phyloP scores from a whole-genome alignment of 2,113 vertebrate species.

The Chitala chitala region DNA sequence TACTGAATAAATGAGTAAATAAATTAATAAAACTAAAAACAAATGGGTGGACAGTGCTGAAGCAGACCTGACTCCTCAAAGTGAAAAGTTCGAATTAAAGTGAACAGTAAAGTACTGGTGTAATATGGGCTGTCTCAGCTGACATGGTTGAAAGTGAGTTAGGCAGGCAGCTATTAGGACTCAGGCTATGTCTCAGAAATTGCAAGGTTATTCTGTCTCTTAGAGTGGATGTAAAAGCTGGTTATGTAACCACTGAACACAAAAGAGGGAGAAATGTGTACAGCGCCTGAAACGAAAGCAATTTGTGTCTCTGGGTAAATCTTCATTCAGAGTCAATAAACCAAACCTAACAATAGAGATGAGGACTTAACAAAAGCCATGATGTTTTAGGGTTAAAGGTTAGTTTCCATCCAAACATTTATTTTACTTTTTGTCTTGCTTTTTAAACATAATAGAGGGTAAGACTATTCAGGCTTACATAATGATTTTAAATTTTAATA shows the following conservation, averaged over 20 bases:
- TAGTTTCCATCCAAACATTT: not conserved
- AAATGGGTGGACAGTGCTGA: not conserved
- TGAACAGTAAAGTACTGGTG: not conserved
- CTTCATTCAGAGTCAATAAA: not conserved
- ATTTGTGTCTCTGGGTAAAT: not conserved
- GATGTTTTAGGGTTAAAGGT: not conserved
- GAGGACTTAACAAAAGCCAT: not conserved
- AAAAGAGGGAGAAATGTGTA: not conserved
- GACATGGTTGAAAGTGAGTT: not conserved
- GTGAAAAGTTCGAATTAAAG: conserved; percentile 12
- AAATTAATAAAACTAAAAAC: not conserved
- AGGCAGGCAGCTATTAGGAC: not conserved
- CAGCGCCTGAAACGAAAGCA: conserved; percentile 1
- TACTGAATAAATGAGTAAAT: not conserved
- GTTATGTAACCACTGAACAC: conserved; percentile 1
- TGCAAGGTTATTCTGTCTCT: not conserved
- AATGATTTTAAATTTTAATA: no score
- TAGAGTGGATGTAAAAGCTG: not conserved
- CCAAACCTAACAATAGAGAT: not conserved
- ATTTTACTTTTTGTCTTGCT: not conserved
- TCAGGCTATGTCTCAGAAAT: not conserved
- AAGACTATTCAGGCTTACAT: no score
- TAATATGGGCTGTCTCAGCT: not conserved
- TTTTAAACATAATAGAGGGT: no score
- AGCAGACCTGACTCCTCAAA: not conserved